Base-by-base conservation (phyloP, 2,888 invertebrate genomes). In the Hemaris fuciformis region DNA sequence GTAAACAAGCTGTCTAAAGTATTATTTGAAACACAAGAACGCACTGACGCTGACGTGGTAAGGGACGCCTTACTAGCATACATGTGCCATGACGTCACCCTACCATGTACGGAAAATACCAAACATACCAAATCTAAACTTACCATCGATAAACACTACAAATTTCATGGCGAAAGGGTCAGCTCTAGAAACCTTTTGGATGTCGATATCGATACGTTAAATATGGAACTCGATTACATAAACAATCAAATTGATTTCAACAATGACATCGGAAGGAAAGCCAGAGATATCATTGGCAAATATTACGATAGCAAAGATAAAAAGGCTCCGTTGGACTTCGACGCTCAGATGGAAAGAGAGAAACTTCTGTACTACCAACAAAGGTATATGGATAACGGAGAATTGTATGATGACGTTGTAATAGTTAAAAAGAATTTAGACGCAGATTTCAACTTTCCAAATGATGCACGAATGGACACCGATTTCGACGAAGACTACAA, bases 31-130 rank as follows among this genome's bases (percentile, higher is more conserved):
- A 94, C 95, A 45, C 93, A 95, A 68, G 93, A 95, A 73, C 94
- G 93, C 1, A 93, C 93, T 0, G 96, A 96, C 81, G 95, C 97
- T 0, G 94, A 95, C 63, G 93, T 95, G 0, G 93, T 97, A 0
- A 93, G 96, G 65, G 99, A 98, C 83, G 96, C 97, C 0, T 86
- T 98, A 6, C 87, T 98, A 45, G 96, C 97, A 0, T 97, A 97
- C 77, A 94, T 96, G 63, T 99, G 99, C 76, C 98, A 99, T 77
- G 95, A 96, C 59, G 95, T 95, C 0, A 93, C 95, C 0, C 82
- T 98, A 46, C 98, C 98, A 0, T 98, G 98, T 79, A 91, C 94
- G 0, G 91, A 93, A 20, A 88, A 87, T 64, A 66, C 71, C 0
- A 84, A 81, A 62, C 73, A 75, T 62, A 58, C 64, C 6, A 75